phyloP scores from a whole-genome alignment of 1,140 invertebrate species.

The Daktulosphaira vitifoliae region DNA sequence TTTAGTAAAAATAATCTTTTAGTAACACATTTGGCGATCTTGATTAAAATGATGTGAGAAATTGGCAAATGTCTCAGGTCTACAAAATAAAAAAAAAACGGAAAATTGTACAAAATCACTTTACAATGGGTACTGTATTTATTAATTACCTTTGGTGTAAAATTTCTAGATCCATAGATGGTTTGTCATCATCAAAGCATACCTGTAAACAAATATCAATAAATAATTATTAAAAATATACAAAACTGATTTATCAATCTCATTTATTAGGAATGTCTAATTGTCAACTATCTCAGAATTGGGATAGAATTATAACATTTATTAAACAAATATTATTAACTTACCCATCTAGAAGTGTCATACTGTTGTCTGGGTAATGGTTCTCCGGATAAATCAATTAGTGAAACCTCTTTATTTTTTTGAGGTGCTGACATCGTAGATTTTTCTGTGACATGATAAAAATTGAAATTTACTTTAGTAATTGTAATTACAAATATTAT shows the following conservation, averaged over 20 bases:
- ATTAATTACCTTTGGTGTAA: slow-evolving; percentile 16
- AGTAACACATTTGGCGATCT: slow-evolving; percentile 25
- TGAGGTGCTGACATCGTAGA: background rate
- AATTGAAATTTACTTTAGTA: no score
- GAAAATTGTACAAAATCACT: no score
- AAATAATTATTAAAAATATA: no score
- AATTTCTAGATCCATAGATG: slow-evolving; percentile 13
- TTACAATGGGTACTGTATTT: no score
- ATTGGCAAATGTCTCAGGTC: slow-evolving; percentile 25
- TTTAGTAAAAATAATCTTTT: background rate
- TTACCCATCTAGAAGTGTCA: slow-evolving; percentile 30
- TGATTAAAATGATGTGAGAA: slow-evolving; percentile 24
- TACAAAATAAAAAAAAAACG: background rate
- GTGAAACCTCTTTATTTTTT: slow-evolving; percentile 8
- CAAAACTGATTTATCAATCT: no score
- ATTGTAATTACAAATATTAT: no score
- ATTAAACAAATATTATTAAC: no score
- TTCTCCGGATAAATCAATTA: slow-evolving; percentile 25
- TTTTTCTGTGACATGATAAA: background rate
- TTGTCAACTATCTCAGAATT: no score
- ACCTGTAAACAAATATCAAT: background rate
- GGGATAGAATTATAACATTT: no score
- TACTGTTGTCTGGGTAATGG: slow-evolving; percentile 21
- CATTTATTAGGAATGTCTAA: no score
- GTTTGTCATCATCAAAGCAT: slow-evolving; percentile 14